A percentile compares a stretch with the other conserved stretches of the same genome.
Evolutionary conservation across 1,140 invertebrate genomes (phyloP).

Genomic region (Pissodes strobi): DNA sequence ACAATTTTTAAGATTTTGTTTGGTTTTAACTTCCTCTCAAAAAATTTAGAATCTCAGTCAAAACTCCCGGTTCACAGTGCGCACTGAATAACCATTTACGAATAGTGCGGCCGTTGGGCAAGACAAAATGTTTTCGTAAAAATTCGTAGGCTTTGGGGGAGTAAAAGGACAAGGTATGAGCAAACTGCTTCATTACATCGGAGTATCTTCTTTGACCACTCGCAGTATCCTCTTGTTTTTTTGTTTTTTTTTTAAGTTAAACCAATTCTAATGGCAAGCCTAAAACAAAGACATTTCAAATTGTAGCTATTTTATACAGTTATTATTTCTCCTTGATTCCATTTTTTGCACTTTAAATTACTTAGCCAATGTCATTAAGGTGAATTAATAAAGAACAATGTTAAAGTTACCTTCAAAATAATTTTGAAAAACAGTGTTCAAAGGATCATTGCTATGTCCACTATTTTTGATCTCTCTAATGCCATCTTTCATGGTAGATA

Average conservation of each 20-base stretch:
- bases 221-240: constrained; percentile 23
- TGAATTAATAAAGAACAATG: background rate
- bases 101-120: constrained; percentile 29
- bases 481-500: constrained; percentile 22
- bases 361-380: too few relatives aligned
- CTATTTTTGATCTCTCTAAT: background rate
- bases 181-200: constrained; percentile 38
- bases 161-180: constrained; percentile 37
- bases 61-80: constrained; percentile 26
- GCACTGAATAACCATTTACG: constrained; percentile 21
- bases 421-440: constrained; percentile 5
- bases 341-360: too few relatives aligned
- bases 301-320: too few relatives aligned
- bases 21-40: constrained; percentile 3
- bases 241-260: constrained; percentile 28
- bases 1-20: constrained; percentile 31
- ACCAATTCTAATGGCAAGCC: constrained; percentile 35
- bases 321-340: too few relatives aligned
- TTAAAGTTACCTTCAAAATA: constrained; percentile 13
- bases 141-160: constrained; percentile 39
- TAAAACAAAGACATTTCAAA: constrained; percentile 9
- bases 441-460: constrained; percentile 2
- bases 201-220: constrained; percentile 33
- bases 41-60: constrained; percentile 30
- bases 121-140: constrained; percentile 31